Conservation (phyloP, 2,797 vertebrate species). For the Fratercula arctica region DNA sequence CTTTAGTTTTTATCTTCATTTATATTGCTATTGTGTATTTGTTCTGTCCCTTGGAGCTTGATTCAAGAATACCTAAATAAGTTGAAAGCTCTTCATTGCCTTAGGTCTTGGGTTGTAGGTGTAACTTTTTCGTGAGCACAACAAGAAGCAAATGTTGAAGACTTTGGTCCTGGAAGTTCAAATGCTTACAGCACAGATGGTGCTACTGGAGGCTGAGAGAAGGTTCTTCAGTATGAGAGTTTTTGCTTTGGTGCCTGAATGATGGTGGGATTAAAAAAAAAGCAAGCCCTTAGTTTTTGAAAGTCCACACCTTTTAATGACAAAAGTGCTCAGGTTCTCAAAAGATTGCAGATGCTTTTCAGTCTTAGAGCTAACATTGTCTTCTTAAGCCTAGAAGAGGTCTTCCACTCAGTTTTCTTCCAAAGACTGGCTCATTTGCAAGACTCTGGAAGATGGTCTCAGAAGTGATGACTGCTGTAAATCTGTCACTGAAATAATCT, state of each 20-base stretch:
- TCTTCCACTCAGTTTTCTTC: background rate
- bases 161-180: background rate
- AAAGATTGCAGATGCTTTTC: background rate
- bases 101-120: background rate
- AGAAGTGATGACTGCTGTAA: background rate
- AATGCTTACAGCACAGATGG: background rate
- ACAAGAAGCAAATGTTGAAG: background rate
- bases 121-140: background rate
- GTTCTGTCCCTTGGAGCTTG: background rate
- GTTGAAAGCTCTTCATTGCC: background rate
- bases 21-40: background rate
- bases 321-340: background rate
- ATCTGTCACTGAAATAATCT: background rate
- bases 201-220: background rate
- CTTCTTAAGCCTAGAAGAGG: background rate
- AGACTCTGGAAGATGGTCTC: background rate
- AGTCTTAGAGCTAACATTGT: background rate
- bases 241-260: background rate
- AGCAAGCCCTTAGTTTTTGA: background rate
- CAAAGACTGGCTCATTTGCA: background rate
- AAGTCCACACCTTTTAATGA: background rate
- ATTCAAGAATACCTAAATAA: background rate
- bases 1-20: background rate
- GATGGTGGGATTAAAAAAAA: fast-evolving
- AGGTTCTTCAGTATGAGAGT: background rate